phyloP scores from a whole-genome alignment of 2,113 vertebrate species.

The Amazona guildingii region DNA sequence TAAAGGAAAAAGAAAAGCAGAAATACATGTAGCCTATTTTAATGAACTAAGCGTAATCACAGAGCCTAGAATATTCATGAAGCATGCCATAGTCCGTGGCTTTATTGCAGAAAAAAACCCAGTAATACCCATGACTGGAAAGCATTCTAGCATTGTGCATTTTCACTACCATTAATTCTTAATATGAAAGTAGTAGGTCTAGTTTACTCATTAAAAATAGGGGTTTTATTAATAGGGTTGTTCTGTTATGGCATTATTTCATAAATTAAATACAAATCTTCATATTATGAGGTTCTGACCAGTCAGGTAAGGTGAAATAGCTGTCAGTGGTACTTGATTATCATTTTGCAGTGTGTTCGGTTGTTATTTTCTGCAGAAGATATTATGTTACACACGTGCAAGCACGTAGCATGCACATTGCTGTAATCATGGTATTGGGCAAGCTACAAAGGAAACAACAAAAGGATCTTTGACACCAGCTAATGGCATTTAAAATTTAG shows the following conservation, averaged over 20 bases:
- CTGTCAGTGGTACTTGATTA: neutral
- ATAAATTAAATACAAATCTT: constrained; percentile 7
- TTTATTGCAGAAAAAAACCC: neutral
- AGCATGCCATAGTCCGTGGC: neutral
- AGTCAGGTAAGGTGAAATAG: neutral
- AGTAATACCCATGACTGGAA: neutral
- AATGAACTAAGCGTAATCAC: neutral
- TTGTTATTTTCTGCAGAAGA: neutral
- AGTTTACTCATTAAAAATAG: neutral
- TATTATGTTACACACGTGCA: neutral
- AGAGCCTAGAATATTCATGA: neutral
- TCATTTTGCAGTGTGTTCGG: neutral
- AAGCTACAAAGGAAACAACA: neutral
- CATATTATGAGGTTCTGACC: neutral
- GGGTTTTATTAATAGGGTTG: neutral
- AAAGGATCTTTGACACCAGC: neutral
- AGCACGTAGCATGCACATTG: rapidly evolving
- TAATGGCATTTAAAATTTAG: constrained; percentile 22
- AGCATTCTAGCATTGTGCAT: neutral
- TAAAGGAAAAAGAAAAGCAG: neutral
- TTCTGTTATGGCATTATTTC: neutral
- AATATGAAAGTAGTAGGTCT: neutral
- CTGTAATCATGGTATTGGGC: neutral
- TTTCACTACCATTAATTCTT: constrained; percentile 15
- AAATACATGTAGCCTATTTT: neutral